Evolutionary conservation across 2,797 vertebrate species (phyloP).

Genomic region (Phrynocephalus forsythii): DNA sequence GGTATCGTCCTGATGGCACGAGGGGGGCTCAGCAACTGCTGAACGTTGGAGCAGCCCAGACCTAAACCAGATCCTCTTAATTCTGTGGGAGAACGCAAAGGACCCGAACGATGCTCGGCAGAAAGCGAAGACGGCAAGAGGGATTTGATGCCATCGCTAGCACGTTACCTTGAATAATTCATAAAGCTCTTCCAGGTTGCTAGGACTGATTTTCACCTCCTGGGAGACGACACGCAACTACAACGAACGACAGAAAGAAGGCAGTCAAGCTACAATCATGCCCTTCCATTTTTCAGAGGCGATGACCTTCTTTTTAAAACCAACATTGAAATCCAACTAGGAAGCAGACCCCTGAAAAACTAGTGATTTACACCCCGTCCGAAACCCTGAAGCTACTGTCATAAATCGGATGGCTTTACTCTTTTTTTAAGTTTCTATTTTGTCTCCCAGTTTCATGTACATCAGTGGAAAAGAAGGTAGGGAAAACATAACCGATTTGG

Average conservation of each 20-base stretch:
- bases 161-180: slow-evolving; percentile 91
- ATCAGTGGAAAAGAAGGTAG: no score
- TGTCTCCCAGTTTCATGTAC: no score
- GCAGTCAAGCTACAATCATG: not conserved
- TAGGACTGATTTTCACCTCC: slow-evolving; percentile 87
- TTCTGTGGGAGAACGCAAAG: slow-evolving; percentile 11
- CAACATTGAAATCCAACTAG: no score
- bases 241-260: slow-evolving; percentile 61
- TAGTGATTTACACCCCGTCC: no score
- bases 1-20: no score
- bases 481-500: no score
- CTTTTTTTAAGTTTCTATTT: no score
- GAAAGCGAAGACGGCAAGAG: slow-evolving; percentile 12
- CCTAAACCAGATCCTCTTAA: no score
- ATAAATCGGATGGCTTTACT: no score
- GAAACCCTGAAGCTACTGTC: no score
- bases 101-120: not conserved
- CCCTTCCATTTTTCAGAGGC: not conserved
- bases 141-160: slow-evolving; percentile 16
- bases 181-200: slow-evolving; percentile 92
- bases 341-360: no score
- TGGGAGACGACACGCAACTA: slow-evolving; percentile 95
- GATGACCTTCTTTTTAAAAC: not conserved
- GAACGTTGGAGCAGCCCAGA: no score
- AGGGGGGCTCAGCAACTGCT: not conserved